A percentile compares a stretch with the other conserved stretches of the same genome.
Evolutionary conservation across 2,888 invertebrate genomes (phyloP).

Genomic region (Drosophila peninsularis): DNA sequence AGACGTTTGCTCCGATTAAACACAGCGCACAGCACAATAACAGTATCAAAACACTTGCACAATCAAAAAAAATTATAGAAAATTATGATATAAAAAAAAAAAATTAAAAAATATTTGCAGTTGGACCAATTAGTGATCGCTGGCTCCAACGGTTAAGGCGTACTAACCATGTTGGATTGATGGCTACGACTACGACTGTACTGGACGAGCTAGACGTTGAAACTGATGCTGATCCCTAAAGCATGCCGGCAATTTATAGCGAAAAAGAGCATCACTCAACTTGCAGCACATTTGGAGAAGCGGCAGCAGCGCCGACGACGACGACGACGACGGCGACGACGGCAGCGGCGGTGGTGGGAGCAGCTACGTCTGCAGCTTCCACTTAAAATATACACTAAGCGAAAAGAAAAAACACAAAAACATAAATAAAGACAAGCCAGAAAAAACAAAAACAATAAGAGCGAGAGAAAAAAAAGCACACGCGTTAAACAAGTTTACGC

Average conservation of each 20-base stretch:
- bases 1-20: conserved; percentile 22
- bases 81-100: conserved; percentile 10
- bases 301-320: not conserved
- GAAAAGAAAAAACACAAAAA: conserved; percentile 25
- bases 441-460: conserved; percentile 13
- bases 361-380: conserved; percentile 50
- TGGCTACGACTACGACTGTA: conserved; percentile 65
- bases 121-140: not conserved
- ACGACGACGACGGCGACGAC: not conserved
- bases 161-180: conserved; percentile 78
- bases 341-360: conserved; percentile 1
- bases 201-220: conserved; percentile 80
- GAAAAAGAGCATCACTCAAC: conserved; percentile 59
- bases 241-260: conserved; percentile 82
- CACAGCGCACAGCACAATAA: conserved; percentile 21
- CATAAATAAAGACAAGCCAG: conserved; percentile 39
- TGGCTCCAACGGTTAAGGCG: conserved; percentile 1
- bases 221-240: conserved; percentile 83
- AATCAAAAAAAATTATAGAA: conserved; percentile 22
- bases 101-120: not conserved
- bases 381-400: conserved; percentile 46
- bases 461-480: conserved; percentile 37
- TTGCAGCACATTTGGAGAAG: conserved; percentile 51
- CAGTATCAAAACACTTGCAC: conserved; percentile 26
- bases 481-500: conserved; percentile 77